Conservation (phyloP, 2,113 vertebrate genomes). For the Propithecus coquereli region DNA sequence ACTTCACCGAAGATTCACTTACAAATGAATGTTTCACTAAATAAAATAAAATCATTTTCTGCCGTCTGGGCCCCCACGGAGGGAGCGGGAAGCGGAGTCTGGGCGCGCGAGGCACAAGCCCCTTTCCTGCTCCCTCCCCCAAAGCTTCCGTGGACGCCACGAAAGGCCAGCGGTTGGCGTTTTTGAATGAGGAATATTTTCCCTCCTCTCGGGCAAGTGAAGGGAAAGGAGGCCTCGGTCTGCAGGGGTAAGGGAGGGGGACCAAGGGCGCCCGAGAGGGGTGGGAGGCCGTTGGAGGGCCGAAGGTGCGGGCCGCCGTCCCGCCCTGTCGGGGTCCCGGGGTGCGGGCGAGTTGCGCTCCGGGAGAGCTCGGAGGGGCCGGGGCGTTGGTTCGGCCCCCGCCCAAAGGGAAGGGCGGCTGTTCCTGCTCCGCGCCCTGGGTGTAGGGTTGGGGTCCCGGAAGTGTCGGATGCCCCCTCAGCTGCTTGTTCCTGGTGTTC, state of each 20-base stretch:
- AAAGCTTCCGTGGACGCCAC: not conserved
- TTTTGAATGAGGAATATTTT: not conserved
- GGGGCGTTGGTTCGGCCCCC: not conserved
- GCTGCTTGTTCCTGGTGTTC: not conserved
- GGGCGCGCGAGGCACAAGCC: not conserved
- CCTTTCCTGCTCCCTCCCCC: not conserved
- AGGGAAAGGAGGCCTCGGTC: not conserved
- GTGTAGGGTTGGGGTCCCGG: not conserved
- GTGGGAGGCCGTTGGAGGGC: not conserved
- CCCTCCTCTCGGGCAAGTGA: not conserved
- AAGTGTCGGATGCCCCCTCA: not conserved
- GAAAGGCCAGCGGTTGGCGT: not conserved
- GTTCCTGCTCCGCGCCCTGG: fast-evolving
- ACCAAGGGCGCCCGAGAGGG: not conserved
- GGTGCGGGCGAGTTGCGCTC: fast-evolving
- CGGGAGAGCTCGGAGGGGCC: too few species aligned
- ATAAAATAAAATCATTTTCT: conserved; percentile 54
- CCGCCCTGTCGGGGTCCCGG: too few species aligned
- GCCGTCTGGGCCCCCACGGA: not conserved
- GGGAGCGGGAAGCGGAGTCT: not conserved
- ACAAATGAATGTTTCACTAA: conserved; percentile 52
- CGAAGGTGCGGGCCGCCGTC: fast-evolving
- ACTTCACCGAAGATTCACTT: conserved; percentile 24
- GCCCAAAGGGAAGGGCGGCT: fast-evolving
- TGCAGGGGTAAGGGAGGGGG: not conserved